Conservation (phyloP, 2,113 vertebrate genomes). For the Coracopsis vasa region DNA sequence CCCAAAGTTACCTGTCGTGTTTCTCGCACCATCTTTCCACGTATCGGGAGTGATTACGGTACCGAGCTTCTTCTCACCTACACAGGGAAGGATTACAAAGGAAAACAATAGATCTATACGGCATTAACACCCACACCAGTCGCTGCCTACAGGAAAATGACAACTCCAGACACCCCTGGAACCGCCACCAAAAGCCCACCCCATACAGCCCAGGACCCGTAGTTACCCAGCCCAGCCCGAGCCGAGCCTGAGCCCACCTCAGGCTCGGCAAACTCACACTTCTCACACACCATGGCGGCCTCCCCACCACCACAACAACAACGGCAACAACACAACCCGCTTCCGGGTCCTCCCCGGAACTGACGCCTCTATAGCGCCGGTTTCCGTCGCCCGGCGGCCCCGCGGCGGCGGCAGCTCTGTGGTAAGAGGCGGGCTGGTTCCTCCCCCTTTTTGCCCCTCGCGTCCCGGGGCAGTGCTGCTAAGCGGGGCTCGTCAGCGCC, state of each 20-base stretch:
- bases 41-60: constrained; percentile 97
- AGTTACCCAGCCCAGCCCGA: too few species aligned
- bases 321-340: not conserved
- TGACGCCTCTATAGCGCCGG: rapidly evolving
- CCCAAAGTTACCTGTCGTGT: constrained; percentile 86
- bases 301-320: not conserved
- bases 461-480: rapidly evolving
- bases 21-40: constrained; percentile 97
- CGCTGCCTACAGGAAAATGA: rapidly evolving
- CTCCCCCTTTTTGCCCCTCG: rapidly evolving
- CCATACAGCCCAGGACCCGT: rapidly evolving
- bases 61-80: constrained; percentile 97
- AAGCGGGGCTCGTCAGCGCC: not conserved
- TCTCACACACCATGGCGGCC: constrained; percentile 64
- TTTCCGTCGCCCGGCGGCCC: not conserved
- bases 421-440: not conserved
- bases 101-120: rapidly evolving
- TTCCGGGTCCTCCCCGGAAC: not conserved
- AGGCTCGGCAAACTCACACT: constrained; percentile 31
- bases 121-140: rapidly evolving
- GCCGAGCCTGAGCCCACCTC: too few species aligned
- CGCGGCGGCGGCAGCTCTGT: not conserved
- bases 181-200: not conserved
- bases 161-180: not conserved
- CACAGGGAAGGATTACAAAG: not conserved